These are phyloP conservation scores for Agonopterix heracliana DNA, from an alignment of 2,888 invertebrate species.

Conservation along the genomic window DNA sequence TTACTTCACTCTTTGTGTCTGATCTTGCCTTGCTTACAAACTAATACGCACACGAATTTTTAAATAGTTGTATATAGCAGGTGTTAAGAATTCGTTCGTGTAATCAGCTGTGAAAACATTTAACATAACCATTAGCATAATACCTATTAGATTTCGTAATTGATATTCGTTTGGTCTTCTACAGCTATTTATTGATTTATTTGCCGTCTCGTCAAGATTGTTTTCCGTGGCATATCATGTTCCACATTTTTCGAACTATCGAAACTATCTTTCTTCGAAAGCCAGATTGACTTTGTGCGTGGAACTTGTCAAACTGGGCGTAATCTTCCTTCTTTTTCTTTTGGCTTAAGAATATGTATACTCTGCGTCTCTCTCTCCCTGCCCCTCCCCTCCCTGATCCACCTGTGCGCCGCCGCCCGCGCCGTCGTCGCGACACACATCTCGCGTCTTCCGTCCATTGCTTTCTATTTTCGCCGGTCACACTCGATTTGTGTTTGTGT, in stretches of 20 bases:
- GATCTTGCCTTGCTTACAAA: too few species aligned
- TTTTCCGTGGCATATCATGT: constrained; percentile 27
- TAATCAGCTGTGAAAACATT: constrained; percentile 43
- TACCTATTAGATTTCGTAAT: constrained; percentile 25
- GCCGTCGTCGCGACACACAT: constrained; percentile 64
- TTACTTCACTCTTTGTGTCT: background rate
- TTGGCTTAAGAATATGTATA: constrained; percentile 29
- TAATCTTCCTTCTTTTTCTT: constrained; percentile 55
- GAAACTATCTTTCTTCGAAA: constrained; percentile 50
- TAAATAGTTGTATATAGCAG: background rate
- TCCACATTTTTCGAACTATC: constrained; percentile 46
- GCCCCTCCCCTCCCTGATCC: constrained; percentile 42
- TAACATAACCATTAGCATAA: constrained; percentile 30
- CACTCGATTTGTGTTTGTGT: constrained; percentile 46
- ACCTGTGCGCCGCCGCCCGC: constrained; percentile 46
- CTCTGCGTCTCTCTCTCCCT: constrained; percentile 39
- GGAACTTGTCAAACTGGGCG: constrained; percentile 50
- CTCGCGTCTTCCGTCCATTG: constrained; percentile 59
- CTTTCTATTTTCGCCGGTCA: constrained; percentile 72
- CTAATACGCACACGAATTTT: background rate
- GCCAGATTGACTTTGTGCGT: constrained; percentile 51
- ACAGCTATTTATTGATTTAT: background rate
- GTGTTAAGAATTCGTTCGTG: constrained; percentile 7
- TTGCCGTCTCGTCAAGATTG: background rate
- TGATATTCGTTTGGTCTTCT: background rate